Percentiles rank a stretch among this genome's conserved stretches.
phyloP scores from a whole-genome alignment of 2,113 vertebrate genomes.

The Xiphophorus maculatus region DNA sequence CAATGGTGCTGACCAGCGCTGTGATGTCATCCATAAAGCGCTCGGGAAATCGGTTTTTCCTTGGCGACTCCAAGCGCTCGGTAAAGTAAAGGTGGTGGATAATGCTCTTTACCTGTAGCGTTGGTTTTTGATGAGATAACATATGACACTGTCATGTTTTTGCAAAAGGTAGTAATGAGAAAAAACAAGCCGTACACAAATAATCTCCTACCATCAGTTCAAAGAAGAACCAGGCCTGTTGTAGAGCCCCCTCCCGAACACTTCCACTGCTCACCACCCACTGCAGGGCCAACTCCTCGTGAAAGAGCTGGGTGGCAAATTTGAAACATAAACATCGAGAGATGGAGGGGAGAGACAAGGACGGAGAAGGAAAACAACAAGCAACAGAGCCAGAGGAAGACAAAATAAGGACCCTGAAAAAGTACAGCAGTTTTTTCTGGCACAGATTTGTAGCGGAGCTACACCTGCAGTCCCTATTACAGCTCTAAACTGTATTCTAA shows the following conservation, averaged over 20 bases:
- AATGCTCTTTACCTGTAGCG: constrained; percentile 94
- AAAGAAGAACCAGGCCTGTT: constrained; percentile 99
- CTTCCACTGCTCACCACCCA: constrained; percentile 99
- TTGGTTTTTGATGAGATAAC: background rate
- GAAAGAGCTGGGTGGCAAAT: constrained; percentile 86
- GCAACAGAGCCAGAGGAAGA: constrained; percentile 27
- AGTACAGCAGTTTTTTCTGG: background rate
- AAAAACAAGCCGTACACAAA: background rate
- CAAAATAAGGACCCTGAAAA: constrained; percentile 41
- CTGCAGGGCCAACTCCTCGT: constrained; percentile 96
- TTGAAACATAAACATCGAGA: constrained; percentile 16
- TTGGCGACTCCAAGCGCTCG: constrained; percentile 91
- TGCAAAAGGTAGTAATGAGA: background rate
- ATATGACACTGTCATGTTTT: background rate
- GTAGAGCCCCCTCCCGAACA: constrained; percentile 94
- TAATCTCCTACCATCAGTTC: constrained; percentile 92
- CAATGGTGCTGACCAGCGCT: constrained; percentile 96
- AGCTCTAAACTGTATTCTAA: too few species aligned
- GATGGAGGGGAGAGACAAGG: constrained; percentile 15
- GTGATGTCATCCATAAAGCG: constrained; percentile 98
- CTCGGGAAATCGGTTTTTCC: constrained; percentile 96
- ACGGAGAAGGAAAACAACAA: constrained; percentile 7
- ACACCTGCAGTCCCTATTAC: too few species aligned
- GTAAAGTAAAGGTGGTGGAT: constrained; percentile 97
- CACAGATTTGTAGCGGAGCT: background rate